These are phyloP conservation scores for Smutsia gigantea DNA, from an alignment of 2,797 vertebrate species.

Conservation along the genomic window DNA sequence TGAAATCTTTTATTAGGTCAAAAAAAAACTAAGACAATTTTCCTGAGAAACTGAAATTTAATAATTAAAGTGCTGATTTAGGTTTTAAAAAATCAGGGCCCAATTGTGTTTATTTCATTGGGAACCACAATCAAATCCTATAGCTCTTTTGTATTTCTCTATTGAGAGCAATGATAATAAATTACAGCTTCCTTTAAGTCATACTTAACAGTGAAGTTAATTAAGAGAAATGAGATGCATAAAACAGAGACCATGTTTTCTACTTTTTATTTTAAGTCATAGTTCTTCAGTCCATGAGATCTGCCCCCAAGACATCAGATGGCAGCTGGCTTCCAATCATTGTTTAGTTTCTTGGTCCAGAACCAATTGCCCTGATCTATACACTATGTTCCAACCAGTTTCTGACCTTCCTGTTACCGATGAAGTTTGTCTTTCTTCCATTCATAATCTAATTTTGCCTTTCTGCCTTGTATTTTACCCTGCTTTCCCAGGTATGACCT, in stretches of 20 bases:
- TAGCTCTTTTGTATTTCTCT: background rate
- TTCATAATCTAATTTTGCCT: background rate
- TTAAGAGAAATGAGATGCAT: background rate
- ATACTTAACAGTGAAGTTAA: background rate
- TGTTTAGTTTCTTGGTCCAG: background rate
- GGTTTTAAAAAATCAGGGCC: slow-evolving; percentile 11
- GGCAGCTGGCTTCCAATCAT: background rate
- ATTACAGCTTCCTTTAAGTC: slow-evolving; percentile 4
- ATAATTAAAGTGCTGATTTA: background rate
- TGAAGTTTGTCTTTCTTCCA: background rate
- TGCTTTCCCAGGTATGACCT: background rate
- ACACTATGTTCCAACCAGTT: background rate
- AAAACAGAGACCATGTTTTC: background rate
- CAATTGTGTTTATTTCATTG: background rate
- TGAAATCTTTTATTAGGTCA: background rate
- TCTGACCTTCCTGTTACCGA: background rate
- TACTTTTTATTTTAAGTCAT: background rate
- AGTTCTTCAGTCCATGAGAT: background rate
- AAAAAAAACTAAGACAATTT: background rate
- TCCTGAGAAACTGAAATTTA: background rate
- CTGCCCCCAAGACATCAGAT: background rate
- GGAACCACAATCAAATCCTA: background rate
- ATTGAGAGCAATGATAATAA: background rate
- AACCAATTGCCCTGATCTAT: background rate
- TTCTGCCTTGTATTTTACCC: background rate